Conservation (phyloP, 2,113 vertebrate genomes). For the Colinus virginianus region DNA sequence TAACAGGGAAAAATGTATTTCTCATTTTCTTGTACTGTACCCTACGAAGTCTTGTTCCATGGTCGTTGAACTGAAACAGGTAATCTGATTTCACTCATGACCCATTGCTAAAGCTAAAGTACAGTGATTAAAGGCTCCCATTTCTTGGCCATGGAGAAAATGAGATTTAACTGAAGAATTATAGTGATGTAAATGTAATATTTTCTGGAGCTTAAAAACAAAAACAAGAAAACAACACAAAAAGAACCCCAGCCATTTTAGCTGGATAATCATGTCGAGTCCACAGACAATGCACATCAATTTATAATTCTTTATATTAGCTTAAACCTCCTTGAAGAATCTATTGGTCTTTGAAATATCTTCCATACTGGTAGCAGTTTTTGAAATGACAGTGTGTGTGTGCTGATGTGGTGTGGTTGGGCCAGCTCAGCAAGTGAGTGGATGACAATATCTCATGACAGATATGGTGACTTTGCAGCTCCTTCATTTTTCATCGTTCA, state of each 20-base stretch:
- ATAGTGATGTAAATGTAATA: slow-evolving; percentile 6
- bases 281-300: background rate
- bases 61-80: slow-evolving; percentile 61
- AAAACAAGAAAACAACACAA: background rate
- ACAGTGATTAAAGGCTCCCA: slow-evolving; percentile 25
- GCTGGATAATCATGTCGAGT: slow-evolving; percentile 27
- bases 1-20: slow-evolving; percentile 48
- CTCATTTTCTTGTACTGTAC: slow-evolving; percentile 23
- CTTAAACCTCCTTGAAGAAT: background rate
- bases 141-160: slow-evolving; percentile 42
- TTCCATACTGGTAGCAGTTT: background rate
- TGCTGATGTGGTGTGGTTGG: background rate
- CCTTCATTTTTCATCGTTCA: background rate
- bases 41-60: slow-evolving; percentile 40
- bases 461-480: background rate
- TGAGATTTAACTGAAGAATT: slow-evolving; percentile 44
- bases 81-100: slow-evolving; percentile 53
- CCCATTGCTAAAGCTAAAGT: slow-evolving; percentile 4
- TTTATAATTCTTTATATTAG: slow-evolving; percentile 2
- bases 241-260: background rate
- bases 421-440: background rate
- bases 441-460: background rate
- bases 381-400: slow-evolving; percentile 3
- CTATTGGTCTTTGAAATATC: background rate
- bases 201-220: slow-evolving; percentile 39